phyloP scores from a whole-genome alignment of 2,888 invertebrate species.

The Leucophora obtusa region DNA sequence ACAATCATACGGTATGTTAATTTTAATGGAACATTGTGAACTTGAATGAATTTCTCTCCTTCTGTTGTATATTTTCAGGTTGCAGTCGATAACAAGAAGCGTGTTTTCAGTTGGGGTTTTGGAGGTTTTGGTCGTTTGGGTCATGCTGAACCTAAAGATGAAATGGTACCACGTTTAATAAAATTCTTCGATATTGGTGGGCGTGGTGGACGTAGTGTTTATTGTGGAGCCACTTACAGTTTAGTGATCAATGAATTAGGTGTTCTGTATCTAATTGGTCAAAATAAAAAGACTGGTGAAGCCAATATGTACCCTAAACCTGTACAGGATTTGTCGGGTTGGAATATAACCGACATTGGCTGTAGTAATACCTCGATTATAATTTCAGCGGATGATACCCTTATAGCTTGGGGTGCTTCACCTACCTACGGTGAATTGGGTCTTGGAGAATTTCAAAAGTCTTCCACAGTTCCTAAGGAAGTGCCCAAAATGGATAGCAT shows the following conservation, averaged over 20 bases:
- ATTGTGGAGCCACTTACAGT: slow-evolving; percentile 92
- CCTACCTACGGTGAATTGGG: slow-evolving; percentile 97
- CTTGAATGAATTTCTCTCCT: not conserved
- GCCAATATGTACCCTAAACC: slow-evolving; percentile 98
- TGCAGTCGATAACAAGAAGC: slow-evolving; percentile 91
- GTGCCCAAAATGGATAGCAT: slow-evolving; percentile 87
- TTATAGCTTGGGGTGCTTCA: slow-evolving; percentile 95
- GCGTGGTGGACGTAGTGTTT: slow-evolving; percentile 88
- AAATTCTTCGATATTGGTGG: slow-evolving; percentile 93
- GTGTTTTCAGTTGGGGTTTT: slow-evolving; percentile 96
- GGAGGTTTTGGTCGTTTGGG: slow-evolving; percentile 96
- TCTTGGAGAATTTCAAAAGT: slow-evolving; percentile 92
- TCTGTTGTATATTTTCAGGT: slow-evolving; percentile 79
- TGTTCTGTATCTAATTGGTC: slow-evolving; percentile 89
- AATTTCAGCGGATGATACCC: slow-evolving; percentile 92
- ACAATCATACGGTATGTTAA: slow-evolving; percentile 88
- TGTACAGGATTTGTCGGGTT: slow-evolving; percentile 93
- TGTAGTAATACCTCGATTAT: slow-evolving; percentile 91
- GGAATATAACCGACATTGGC: slow-evolving; percentile 92
- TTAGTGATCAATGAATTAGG: slow-evolving; percentile 90
- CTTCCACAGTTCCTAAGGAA: slow-evolving; percentile 92
- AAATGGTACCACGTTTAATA: slow-evolving; percentile 90
- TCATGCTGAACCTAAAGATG: slow-evolving; percentile 95
- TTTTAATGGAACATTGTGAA: not conserved
- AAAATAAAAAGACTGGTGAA: slow-evolving; percentile 94